Percentiles rank a stretch among this genome's conserved stretches.
phyloP scores from a whole-genome alignment of 1,140 invertebrate species.

The Ganaspis sp. region DNA sequence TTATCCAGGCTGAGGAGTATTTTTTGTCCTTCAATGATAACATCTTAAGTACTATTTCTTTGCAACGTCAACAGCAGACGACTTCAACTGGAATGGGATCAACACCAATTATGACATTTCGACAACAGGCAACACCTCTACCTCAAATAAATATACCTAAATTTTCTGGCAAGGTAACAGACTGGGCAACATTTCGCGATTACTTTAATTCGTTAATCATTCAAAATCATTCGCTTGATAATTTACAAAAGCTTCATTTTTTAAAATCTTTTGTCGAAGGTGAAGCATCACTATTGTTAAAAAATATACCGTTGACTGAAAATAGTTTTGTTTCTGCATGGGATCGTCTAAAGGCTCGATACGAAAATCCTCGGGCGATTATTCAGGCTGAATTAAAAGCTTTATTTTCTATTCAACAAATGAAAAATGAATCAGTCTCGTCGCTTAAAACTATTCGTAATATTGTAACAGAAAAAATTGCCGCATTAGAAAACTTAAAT shows the following conservation, averaged over 20 bases:
- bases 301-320: neutral
- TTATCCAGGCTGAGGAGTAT: neutral
- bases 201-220: constrained; percentile 35
- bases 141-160: neutral
- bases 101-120: neutral
- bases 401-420: neutral
- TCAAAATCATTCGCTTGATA: neutral
- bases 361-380: constrained; percentile 1
- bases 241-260: constrained; percentile 35
- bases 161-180: constrained; percentile 5
- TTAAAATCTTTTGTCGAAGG: constrained; percentile 21
- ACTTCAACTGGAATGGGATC: neutral
- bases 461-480: neutral
- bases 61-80: neutral
- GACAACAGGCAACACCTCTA: neutral
- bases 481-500: neutral
- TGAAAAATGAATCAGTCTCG: neutral
- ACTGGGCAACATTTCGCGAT: constrained; percentile 30
- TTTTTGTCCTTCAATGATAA: neutral
- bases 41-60: neutral
- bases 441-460: neutral
- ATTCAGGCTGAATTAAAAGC: neutral
- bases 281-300: constrained; percentile 7
- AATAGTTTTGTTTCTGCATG: constrained; percentile 31
- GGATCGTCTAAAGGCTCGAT: constrained; percentile 1